These are phyloP conservation scores for Drosophila mayaguana DNA, from an alignment of 2,888 invertebrate genomes.

Conservation along the genomic window DNA sequence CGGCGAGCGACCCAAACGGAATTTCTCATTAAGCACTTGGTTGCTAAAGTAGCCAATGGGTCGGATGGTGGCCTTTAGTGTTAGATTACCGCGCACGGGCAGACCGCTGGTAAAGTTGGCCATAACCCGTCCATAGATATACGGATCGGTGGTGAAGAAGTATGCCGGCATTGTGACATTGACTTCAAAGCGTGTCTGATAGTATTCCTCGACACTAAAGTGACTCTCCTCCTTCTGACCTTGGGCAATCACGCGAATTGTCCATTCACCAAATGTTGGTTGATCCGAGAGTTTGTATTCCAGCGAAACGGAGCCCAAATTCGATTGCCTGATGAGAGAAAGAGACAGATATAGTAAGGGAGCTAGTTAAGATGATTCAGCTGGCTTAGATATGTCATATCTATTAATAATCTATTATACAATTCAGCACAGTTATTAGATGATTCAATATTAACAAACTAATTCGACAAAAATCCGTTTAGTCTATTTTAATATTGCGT, in stretches of 20 bases:
- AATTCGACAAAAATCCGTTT: no score
- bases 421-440: no score
- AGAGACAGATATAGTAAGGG: background rate
- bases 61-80: conserved; percentile 91
- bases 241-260: conserved; percentile 94
- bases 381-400: background rate
- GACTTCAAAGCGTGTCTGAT: conserved; percentile 96
- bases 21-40: conserved; percentile 86
- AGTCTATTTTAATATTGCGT: background rate
- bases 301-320: conserved; percentile 96
- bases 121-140: conserved; percentile 93
- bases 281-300: conserved; percentile 96
- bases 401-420: background rate
- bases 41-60: conserved; percentile 89
- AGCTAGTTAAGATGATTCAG: background rate
- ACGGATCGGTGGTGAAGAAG: conserved; percentile 94
- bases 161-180: conserved; percentile 98
- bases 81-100: conserved; percentile 95
- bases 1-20: conserved; percentile 85
- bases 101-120: conserved; percentile 98
- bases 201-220: conserved; percentile 97
- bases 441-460: no score
- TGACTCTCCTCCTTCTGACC: conserved; percentile 94
- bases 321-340: conserved; percentile 88
- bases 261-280: conserved; percentile 97